Percentiles rank a stretch among this genome's conserved stretches.
Evolutionary conservation across 1,140 invertebrate genomes (phyloP).

Genomic region (Sycobia sp.): DNA sequence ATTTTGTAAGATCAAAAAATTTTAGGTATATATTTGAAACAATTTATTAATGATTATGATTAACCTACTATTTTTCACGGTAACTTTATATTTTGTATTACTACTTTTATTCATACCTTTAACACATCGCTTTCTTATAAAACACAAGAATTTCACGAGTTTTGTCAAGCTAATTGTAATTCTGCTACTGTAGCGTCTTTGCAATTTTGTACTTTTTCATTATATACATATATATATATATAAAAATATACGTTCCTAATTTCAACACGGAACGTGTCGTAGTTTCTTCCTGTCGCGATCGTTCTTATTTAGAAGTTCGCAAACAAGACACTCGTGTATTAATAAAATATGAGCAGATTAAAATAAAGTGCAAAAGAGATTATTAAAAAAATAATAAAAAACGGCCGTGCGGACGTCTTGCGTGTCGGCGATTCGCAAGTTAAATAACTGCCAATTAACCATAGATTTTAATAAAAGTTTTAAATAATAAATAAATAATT

Average conservation of each 20-base stretch:
- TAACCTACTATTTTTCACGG: too few relatives aligned
- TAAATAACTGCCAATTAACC: constrained; percentile 22
- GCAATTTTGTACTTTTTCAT: constrained; percentile 28
- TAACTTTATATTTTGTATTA: too few relatives aligned
- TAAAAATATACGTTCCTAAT: too few relatives aligned
- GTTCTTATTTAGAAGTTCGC: constrained; percentile 12
- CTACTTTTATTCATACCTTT: too few relatives aligned
- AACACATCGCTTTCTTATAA: too few relatives aligned
- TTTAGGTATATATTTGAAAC: too few relatives aligned
- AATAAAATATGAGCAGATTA: constrained; percentile 20
- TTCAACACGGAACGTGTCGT: constrained; percentile 12
- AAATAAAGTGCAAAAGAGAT: constrained; percentile 25
- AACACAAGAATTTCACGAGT: neutral
- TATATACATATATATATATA: too few relatives aligned
- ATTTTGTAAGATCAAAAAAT: too few relatives aligned
- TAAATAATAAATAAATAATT: constrained; percentile 3
- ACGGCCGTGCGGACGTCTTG: constrained; percentile 14
- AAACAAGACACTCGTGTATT: constrained; percentile 14
- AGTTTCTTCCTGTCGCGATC: constrained; percentile 28
- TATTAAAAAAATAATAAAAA: too few relatives aligned
- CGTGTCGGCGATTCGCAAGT: constrained; percentile 18
- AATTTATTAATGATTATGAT: too few relatives aligned
- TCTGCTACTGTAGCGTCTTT: constrained; percentile 7
- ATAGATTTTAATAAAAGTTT: neutral
- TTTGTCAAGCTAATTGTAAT: constrained; percentile 19